Conservation (phyloP, 2,888 invertebrate genomes). For the Acrobasis consociella region DNA sequence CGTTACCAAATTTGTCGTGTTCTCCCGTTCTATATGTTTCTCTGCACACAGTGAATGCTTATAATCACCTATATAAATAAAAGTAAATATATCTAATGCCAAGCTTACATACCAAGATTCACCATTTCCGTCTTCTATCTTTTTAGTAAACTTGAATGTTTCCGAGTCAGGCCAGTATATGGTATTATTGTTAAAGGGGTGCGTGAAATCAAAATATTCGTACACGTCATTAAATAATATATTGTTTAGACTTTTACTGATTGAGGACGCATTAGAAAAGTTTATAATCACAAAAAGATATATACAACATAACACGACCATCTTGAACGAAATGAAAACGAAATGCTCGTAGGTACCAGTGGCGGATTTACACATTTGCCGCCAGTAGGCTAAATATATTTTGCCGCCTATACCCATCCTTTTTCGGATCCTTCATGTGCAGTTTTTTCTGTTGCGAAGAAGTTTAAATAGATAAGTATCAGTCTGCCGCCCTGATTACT, state of each 20-base stretch:
- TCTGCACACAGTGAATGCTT: no score
- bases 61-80: no score
- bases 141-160: slow-evolving; percentile 31
- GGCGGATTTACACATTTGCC: no score
- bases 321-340: not conserved
- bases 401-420: no score
- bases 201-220: slow-evolving; percentile 30
- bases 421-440: no score
- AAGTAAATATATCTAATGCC: not conserved
- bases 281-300: not conserved
- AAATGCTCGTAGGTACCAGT: not conserved
- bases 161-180: slow-evolving; percentile 30
- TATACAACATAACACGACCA: not conserved
- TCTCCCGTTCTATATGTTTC: no score
- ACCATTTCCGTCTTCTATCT: slow-evolving; percentile 24
- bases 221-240: slow-evolving; percentile 28
- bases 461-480: no score
- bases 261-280: not conserved
- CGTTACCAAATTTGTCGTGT: no score
- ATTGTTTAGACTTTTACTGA: slow-evolving; percentile 22
- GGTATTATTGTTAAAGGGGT: slow-evolving; percentile 31
- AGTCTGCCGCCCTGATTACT: no score
- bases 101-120: slow-evolving; percentile 31
- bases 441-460: no score
- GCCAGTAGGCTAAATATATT: no score